Conservation (phyloP, 2,888 invertebrate species). For the Sphinx pinastri region DNA sequence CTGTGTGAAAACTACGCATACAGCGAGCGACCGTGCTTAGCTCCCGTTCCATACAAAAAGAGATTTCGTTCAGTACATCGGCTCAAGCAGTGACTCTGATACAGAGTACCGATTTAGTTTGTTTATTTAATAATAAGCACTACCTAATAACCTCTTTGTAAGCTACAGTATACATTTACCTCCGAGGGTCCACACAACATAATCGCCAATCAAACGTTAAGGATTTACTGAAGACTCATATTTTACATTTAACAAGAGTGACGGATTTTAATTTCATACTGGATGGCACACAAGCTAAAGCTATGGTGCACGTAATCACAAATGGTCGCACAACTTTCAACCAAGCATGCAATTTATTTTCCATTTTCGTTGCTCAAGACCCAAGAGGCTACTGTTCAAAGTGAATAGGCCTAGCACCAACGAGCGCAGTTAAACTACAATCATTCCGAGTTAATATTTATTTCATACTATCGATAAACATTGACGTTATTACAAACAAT, state of each 20-base stretch:
- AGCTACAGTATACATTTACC: conserved; percentile 58
- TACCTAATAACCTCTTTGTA: conserved; percentile 67
- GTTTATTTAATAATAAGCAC: conserved; percentile 71
- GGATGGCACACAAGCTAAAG: conserved; percentile 19
- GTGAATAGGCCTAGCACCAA: conserved; percentile 48
- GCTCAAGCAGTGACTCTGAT: conserved; percentile 71
- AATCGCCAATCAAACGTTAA: not conserved
- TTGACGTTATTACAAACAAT: conserved; percentile 39
- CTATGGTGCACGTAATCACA: conserved; percentile 16
- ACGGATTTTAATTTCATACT: conserved; percentile 12
- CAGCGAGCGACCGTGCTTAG: not conserved
- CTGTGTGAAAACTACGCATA: conserved; percentile 21
- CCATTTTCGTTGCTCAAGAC: conserved; percentile 27
- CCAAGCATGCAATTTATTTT: too few relatives aligned
- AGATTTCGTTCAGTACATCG: conserved; percentile 71
- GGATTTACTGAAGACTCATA: too few relatives aligned
- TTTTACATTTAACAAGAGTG: not conserved
- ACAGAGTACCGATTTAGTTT: conserved; percentile 71
- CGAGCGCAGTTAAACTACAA: conserved; percentile 47
- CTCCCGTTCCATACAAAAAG: conserved; percentile 44
- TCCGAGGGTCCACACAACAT: conserved; percentile 32
- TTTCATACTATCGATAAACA: conserved; percentile 31
- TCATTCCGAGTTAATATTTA: conserved; percentile 40
- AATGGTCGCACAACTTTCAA: not conserved
- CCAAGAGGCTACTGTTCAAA: conserved; percentile 39